Conservation (phyloP, 2,888 invertebrate genomes). For the Tetrapedia diversipes region DNA sequence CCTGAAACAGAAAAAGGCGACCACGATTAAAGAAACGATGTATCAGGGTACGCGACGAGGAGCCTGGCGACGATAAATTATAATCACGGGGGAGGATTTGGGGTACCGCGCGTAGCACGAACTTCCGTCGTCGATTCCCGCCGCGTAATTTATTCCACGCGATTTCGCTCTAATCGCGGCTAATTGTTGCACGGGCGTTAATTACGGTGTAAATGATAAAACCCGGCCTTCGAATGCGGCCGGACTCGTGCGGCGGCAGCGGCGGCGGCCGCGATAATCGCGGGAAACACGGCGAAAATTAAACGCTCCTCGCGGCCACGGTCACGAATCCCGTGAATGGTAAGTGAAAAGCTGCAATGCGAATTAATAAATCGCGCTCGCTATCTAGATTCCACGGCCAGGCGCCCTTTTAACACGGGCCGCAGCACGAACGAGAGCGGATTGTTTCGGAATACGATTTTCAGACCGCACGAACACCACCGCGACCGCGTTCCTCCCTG, state of each 20-base stretch:
- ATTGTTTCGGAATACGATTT: too few species aligned
- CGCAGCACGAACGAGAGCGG: rapidly evolving
- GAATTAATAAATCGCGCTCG: not conserved
- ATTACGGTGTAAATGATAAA: conserved; percentile 74
- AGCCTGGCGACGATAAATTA: conserved; percentile 31
- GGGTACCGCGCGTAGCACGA: conserved; percentile 12
- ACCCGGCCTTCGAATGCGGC: conserved; percentile 35
- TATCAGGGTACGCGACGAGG: conserved; percentile 6
- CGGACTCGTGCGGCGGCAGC: conserved; percentile 45
- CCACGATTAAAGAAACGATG: conserved; percentile 30
- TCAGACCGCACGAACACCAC: not conserved
- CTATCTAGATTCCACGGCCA: too few species aligned
- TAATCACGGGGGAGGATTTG: not conserved
- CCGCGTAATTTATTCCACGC: conserved; percentile 48
- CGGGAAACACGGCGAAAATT: conserved; percentile 56
- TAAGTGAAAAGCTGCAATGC: not conserved
- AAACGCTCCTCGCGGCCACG: conserved; percentile 27
- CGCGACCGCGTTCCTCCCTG: not conserved
- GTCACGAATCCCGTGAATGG: conserved; percentile 19
- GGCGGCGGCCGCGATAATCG: conserved; percentile 65
- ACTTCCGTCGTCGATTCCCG: conserved; percentile 19
- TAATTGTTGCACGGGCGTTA: conserved; percentile 68
- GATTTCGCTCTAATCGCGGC: conserved; percentile 62
- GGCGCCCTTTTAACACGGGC: too few species aligned
- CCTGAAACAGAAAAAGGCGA: conserved; percentile 41